These are phyloP conservation scores for Oostethus manadensis DNA, from an alignment of 2,113 vertebrate genomes.

Conservation along the genomic window DNA sequence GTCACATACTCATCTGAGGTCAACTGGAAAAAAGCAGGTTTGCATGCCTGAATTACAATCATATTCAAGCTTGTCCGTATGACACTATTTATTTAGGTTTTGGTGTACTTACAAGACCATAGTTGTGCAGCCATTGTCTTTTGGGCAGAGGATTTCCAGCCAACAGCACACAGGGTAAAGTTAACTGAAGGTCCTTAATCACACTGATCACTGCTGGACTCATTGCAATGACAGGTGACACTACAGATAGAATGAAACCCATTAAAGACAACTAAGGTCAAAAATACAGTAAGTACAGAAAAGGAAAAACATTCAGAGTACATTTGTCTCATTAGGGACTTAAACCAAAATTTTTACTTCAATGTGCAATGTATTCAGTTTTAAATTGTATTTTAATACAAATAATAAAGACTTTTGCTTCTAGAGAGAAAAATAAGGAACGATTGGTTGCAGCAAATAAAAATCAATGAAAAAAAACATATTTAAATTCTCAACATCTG, in stretches of 20 bases:
- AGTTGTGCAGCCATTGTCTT: slow-evolving; percentile 88
- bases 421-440: background rate
- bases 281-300: background rate
- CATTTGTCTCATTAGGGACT: too few relatives aligned
- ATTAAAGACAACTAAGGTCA: background rate
- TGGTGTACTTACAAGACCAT: slow-evolving; percentile 74
- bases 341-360: too few relatives aligned
- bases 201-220: slow-evolving; percentile 81
- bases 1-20: slow-evolving; percentile 80
- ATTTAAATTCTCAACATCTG: slow-evolving; percentile 10
- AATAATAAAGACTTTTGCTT: background rate
- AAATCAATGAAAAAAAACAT: background rate
- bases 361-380: too few relatives aligned
- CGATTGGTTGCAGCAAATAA: slow-evolving; percentile 15
- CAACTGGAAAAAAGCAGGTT: slow-evolving; percentile 68
- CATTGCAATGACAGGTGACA: slow-evolving; percentile 81
- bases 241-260: slow-evolving; percentile 60
- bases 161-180: slow-evolving; percentile 85
- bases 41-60: background rate
- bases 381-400: too few relatives aligned
- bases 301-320: background rate
- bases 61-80: background rate
- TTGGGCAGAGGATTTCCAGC: slow-evolving; percentile 92
- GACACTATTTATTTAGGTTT: background rate
- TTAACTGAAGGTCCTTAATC: slow-evolving; percentile 87